Percentiles rank a stretch among this genome's conserved stretches.
phyloP scores from a whole-genome alignment of 1,140 invertebrate species.

The Apis dorsata region DNA sequence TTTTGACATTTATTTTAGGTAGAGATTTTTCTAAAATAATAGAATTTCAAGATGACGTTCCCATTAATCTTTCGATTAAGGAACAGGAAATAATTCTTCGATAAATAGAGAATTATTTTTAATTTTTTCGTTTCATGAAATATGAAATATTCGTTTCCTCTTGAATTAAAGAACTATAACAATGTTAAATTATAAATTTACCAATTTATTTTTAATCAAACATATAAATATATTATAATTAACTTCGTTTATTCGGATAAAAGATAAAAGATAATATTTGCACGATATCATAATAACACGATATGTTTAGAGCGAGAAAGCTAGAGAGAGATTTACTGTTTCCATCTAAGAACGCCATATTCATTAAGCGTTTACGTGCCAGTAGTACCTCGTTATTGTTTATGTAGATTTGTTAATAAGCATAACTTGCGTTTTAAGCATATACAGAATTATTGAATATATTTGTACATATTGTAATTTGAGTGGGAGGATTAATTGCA shows the following conservation, averaged over 20 bases:
- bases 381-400: neutral
- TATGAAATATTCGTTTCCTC: too few species aligned
- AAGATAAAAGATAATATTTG: too few species aligned
- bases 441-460: neutral
- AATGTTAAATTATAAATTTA: neutral
- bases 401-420: neutral
- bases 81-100: too few species aligned
- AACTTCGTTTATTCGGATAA: too few species aligned
- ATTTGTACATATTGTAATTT: neutral
- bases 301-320: neutral
- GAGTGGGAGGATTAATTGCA: neutral
- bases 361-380: conserved; percentile 2
- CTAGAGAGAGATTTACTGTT: neutral
- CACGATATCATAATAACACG: neutral
- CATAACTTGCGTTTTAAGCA: neutral
- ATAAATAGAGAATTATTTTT: too few species aligned
- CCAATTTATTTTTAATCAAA: too few species aligned
- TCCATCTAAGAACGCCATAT: neutral
- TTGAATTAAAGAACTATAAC: neutral
- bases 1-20: too few species aligned
- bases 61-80: too few species aligned
- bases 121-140: too few species aligned
- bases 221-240: too few species aligned
- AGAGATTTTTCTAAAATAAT: too few species aligned
- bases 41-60: too few species aligned